phyloP scores from a whole-genome alignment of 2,888 invertebrate species.

The Melolontha melolontha region DNA sequence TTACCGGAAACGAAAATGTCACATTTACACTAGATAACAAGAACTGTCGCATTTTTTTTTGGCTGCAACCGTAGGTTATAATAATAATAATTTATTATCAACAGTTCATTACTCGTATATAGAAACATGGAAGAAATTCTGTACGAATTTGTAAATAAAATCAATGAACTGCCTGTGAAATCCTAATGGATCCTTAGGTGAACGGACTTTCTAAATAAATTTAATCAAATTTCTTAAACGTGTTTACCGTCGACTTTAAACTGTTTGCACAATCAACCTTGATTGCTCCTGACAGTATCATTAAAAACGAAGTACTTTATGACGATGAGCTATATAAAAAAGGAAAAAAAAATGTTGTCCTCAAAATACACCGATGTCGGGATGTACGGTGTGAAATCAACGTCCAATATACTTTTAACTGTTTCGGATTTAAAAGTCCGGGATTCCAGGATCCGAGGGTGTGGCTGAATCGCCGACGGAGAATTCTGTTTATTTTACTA shows the following conservation, averaged over 20 bases:
- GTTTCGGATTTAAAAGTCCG: slow-evolving; percentile 52
- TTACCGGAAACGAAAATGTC: too few relatives aligned
- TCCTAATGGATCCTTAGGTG: slow-evolving; percentile 14
- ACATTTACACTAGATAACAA: too few relatives aligned
- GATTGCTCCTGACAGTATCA: neutral
- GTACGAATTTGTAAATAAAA: slow-evolving; percentile 11
- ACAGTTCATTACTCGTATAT: too few relatives aligned
- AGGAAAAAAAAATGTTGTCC: too few relatives aligned
- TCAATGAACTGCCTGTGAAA: slow-evolving; percentile 10
- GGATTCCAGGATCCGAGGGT: slow-evolving; percentile 46
- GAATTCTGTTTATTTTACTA: slow-evolving; percentile 55
- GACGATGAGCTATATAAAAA: neutral
- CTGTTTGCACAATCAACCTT: slow-evolving; percentile 11
- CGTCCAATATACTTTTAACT: slow-evolving; percentile 53
- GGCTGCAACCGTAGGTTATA: too few relatives aligned
- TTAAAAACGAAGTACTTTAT: slow-evolving; percentile 14
- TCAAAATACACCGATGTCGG: slow-evolving; percentile 38
- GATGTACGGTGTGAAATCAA: slow-evolving; percentile 46
- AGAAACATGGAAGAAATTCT: neutral
- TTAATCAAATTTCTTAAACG: slow-evolving; percentile 19
- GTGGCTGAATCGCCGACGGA: slow-evolving; percentile 48
- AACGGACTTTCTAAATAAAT: slow-evolving; percentile 12
- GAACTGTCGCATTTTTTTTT: too few relatives aligned
- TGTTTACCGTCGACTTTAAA: slow-evolving; percentile 13
- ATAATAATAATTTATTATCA: too few relatives aligned